Conservation (phyloP, 2,888 invertebrate species). For the Limnephilus marmoratus region DNA sequence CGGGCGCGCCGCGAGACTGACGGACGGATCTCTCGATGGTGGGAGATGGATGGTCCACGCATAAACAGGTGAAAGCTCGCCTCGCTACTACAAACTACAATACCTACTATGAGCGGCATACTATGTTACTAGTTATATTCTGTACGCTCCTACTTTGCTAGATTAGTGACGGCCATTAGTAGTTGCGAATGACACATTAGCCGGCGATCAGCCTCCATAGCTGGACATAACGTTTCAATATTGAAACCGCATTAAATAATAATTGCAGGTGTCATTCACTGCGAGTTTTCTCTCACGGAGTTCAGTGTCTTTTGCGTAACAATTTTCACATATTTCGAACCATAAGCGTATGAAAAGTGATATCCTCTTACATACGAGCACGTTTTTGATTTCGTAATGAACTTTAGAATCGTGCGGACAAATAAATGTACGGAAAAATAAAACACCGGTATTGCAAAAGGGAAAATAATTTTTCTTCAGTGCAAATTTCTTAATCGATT, state of each 20-base stretch:
- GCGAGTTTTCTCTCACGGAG: slow-evolving; percentile 28
- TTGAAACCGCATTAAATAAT: slow-evolving; percentile 7
- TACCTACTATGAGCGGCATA: not conserved
- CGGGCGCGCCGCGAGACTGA: not conserved
- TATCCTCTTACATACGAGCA: not conserved
- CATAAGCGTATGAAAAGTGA: slow-evolving; percentile 6
- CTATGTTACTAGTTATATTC: not conserved
- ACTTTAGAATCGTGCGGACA: not conserved
- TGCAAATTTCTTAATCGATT: not conserved
- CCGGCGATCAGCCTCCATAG: slow-evolving; percentile 20
- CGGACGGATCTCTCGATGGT: slow-evolving; percentile 30
- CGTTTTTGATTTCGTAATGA: not conserved
- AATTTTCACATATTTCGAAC: slow-evolving; percentile 10
- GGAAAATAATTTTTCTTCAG: not conserved
- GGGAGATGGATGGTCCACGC: slow-evolving; percentile 52
- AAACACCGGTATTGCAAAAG: no score
- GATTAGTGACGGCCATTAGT: slow-evolving; percentile 22
- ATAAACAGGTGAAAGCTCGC: slow-evolving; percentile 53
- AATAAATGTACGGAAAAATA: no score
- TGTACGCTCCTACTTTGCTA: not conserved
- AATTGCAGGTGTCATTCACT: slow-evolving; percentile 33
- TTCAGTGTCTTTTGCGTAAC: slow-evolving; percentile 41
- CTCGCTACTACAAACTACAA: not conserved
- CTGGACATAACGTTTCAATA: not conserved
- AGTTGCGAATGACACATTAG: slow-evolving; percentile 20